Conservation (phyloP, 2,113 vertebrate genomes). For the Cairina moschata region DNA sequence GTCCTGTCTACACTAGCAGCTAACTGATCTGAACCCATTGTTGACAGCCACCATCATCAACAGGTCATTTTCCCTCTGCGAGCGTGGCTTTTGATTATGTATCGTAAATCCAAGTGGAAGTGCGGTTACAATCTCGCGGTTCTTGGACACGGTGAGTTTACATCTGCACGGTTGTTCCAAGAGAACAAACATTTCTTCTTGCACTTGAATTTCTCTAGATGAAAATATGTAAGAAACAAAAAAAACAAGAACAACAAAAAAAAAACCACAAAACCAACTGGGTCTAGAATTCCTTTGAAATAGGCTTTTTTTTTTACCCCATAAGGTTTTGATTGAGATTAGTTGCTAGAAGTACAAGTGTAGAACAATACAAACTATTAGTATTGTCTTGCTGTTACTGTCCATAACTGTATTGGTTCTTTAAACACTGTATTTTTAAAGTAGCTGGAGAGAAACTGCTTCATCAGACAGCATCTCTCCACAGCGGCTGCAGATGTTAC, state of each 20-base stretch:
- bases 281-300: background rate
- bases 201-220: background rate
- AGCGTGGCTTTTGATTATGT: slow-evolving; percentile 32
- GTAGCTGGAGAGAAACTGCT: background rate
- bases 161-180: background rate
- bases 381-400: background rate
- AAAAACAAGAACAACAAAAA: background rate
- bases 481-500: background rate
- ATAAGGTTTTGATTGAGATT: background rate
- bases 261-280: background rate
- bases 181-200: background rate
- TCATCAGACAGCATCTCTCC: background rate
- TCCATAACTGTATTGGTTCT: background rate
- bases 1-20: slow-evolving; percentile 57
- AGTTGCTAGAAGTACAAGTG: background rate
- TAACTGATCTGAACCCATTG: slow-evolving; percentile 49
- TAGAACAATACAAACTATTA: background rate
- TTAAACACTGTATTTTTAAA: background rate
- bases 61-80: slow-evolving; percentile 1
- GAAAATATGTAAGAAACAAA: background rate
- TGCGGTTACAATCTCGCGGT: slow-evolving; percentile 10
- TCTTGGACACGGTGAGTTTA: slow-evolving; percentile 35
- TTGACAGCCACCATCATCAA: slow-evolving; percentile 39
- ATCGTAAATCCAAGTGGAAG: slow-evolving; percentile 64
- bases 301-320: background rate